Percentiles rank a stretch among this genome's conserved stretches.
These are phyloP conservation scores for Eptatretus atami DNA, from an alignment of 2,797 vertebrate species.

Conservation along the genomic window DNA sequence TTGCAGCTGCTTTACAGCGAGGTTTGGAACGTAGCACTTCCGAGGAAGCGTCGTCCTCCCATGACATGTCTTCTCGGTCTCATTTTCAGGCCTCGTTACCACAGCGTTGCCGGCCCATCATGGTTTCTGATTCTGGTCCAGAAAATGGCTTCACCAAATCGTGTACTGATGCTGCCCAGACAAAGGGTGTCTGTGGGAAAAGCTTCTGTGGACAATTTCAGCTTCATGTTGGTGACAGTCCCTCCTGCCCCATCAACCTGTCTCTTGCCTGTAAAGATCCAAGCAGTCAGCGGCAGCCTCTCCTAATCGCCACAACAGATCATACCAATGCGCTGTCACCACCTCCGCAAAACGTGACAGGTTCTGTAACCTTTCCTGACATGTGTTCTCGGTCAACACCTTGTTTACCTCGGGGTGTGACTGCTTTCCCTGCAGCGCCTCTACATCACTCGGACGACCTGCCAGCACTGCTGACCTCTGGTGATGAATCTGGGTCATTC, in stretches of 20 bases:
- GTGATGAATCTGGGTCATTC: conserved; percentile 91
- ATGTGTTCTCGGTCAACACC: not conserved
- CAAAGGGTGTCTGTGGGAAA: too few relatives aligned
- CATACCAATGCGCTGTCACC: not conserved
- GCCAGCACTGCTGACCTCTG: conserved; percentile 20
- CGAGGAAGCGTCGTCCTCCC: not conserved
- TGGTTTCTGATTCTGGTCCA: too few relatives aligned
- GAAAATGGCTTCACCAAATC: too few relatives aligned
- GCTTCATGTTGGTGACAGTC: too few relatives aligned
- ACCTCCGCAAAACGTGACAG: not conserved
- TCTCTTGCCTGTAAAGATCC: not conserved
- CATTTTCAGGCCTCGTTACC: too few relatives aligned
- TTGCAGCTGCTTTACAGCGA: not conserved
- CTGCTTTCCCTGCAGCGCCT: not conserved
- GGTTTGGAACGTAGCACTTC: not conserved
- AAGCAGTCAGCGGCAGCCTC: not conserved
- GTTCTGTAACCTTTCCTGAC: conserved; percentile 1
- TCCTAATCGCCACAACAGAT: not conserved
- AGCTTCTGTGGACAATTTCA: too few relatives aligned
- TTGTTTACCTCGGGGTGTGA: not conserved
- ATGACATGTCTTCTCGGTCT: too few relatives aligned
- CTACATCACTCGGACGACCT: not conserved
- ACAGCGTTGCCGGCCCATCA: too few relatives aligned
- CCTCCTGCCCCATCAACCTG: not conserved
- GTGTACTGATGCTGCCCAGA: too few relatives aligned